Evolutionary conservation across 2,113 vertebrate genomes (phyloP).

Genomic region (Pachypanchax playfairii): DNA sequence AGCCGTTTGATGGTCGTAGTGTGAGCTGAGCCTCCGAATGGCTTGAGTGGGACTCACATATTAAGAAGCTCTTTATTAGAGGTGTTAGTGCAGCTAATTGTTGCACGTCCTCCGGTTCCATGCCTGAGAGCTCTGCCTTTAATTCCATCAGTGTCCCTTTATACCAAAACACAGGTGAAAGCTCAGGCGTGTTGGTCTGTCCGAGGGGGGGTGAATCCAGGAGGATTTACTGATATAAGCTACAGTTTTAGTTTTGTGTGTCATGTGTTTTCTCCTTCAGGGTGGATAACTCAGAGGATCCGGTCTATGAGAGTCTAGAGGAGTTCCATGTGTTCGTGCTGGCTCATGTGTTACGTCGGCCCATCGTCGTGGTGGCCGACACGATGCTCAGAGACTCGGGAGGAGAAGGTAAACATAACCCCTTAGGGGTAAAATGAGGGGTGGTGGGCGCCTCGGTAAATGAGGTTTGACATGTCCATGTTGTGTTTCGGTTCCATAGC

Average conservation of each 20-base stretch:
- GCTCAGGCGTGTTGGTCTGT: conserved; percentile 12
- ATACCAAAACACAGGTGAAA: conserved; percentile 18
- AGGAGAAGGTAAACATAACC: conserved; percentile 86
- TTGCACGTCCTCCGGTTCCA: conserved; percentile 62
- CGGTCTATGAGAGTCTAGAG: conserved; percentile 96
- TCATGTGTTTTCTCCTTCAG: conserved; percentile 69
- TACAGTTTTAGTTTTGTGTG: conserved; percentile 8
- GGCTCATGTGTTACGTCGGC: conserved; percentile 92
- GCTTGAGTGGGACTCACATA: conserved; percentile 72
- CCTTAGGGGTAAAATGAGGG: too few relatives aligned
- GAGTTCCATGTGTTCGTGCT: conserved; percentile 98
- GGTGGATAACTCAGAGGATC: conserved; percentile 94
- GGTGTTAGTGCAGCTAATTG: conserved; percentile 69
- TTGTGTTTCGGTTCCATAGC: conserved; percentile 75
- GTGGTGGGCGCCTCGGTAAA: too few relatives aligned
- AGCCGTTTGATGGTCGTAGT: conserved; percentile 64
- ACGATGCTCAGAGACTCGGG: conserved; percentile 97
- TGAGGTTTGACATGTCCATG: conserved; percentile 2
- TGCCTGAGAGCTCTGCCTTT: conserved; percentile 52
- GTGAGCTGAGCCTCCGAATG: conserved; percentile 69
- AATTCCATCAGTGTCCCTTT: conserved; percentile 1
- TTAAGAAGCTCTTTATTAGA: conserved; percentile 80
- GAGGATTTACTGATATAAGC: conserved; percentile 4
- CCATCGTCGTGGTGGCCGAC: conserved; percentile 96
- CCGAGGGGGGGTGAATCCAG: conserved; percentile 12